phyloP scores from a whole-genome alignment of 2,113 vertebrate species.

The Neopipo cinnamomea region DNA sequence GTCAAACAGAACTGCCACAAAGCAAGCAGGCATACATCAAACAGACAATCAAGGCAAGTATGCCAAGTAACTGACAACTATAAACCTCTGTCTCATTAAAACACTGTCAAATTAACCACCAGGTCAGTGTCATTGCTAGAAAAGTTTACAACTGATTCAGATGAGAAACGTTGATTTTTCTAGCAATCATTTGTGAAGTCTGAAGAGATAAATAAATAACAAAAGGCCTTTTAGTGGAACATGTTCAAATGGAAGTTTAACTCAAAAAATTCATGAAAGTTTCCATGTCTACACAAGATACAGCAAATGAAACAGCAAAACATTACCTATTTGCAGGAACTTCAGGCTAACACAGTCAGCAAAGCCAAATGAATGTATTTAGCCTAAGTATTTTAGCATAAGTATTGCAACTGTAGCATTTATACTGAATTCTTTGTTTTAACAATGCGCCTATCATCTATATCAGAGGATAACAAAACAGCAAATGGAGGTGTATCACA shows the following conservation, averaged over 20 bases:
- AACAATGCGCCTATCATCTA: background rate
- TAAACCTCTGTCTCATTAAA: slow-evolving; percentile 49
- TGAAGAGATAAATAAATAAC: background rate
- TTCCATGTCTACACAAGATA: background rate
- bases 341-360: background rate
- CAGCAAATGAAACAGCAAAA: background rate
- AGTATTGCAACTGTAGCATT: background rate
- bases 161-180: background rate
- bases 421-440: background rate
- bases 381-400: background rate
- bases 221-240: background rate
- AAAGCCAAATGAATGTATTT: background rate
- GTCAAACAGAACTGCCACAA: slow-evolving; percentile 39
- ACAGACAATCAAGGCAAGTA: slow-evolving; percentile 34
- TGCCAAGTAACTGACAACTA: slow-evolving; percentile 57
- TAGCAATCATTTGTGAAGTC: background rate
- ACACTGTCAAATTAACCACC: slow-evolving; percentile 43
- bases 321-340: background rate
- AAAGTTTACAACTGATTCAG: slow-evolving; percentile 16
- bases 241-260: background rate
- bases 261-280: background rate
- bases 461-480: background rate
- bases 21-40: slow-evolving; percentile 5
- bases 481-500: background rate
- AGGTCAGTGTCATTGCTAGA: slow-evolving; percentile 20